Conservation (phyloP, 2,888 invertebrate genomes). For the Emmelina monodactyla region DNA sequence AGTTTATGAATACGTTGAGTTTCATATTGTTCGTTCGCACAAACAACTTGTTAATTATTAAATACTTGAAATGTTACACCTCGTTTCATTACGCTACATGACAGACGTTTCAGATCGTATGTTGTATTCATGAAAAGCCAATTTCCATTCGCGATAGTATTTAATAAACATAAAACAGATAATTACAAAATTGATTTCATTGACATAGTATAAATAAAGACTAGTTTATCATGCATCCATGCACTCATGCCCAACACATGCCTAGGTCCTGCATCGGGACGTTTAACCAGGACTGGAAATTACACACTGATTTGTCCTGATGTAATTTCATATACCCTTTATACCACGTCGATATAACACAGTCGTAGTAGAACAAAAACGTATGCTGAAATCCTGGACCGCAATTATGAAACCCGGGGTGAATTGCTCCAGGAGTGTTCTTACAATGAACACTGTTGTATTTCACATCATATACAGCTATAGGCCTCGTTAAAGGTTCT, state of each 20-base stretch:
- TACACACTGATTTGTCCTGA: slow-evolving; percentile 33
- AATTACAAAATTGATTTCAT: background rate
- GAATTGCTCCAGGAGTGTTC: slow-evolving; percentile 32
- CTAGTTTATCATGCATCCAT: background rate
- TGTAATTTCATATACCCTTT: slow-evolving; percentile 28
- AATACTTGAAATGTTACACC: slow-evolving; percentile 26
- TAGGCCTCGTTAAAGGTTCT: slow-evolving; percentile 15
- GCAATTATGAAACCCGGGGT: slow-evolving; percentile 41
- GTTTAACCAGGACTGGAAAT: slow-evolving; percentile 39
- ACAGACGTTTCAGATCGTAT: background rate
- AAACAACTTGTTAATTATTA: slow-evolving; percentile 53
- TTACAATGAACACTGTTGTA: slow-evolving; percentile 36
- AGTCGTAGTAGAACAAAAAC: slow-evolving; percentile 38
- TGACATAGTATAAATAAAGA: background rate
- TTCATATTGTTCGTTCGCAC: slow-evolving; percentile 49
- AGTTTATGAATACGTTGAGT: slow-evolving; percentile 57
- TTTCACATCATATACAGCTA: slow-evolving; percentile 36
- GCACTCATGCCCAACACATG: slow-evolving; percentile 42
- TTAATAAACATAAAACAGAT: background rate
- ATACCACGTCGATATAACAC: slow-evolving; percentile 37
- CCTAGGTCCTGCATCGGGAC: slow-evolving; percentile 35
- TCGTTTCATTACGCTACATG: slow-evolving; percentile 3
- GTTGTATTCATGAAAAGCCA: background rate
- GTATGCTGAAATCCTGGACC: slow-evolving; percentile 28
- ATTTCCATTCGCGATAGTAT: background rate